Evolutionary conservation across 2,888 invertebrate species (phyloP), one percentile per base, ranked within the genome.

Genomic region (Hanleya hanleyi): DNA sequence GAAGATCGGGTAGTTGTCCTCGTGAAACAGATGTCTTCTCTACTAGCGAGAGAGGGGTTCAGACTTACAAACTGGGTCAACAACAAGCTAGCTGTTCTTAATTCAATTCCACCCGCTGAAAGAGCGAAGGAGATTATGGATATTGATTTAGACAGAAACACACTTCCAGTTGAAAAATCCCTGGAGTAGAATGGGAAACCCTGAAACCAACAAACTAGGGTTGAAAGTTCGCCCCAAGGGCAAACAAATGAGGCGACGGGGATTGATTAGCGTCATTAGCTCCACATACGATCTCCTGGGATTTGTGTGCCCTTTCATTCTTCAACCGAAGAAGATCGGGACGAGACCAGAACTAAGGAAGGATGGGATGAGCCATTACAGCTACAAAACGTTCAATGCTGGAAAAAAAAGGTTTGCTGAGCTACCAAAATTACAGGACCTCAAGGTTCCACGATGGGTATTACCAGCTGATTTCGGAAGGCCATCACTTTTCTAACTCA

Each of bases 1-100:
- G 69, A 71, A 9, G 47, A 49, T 35, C n/a, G 66, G 47, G 77
- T 65, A 15, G 71, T 77, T 29, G 38, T 37, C 18, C 47, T 76
- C 35, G 65, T 68, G 33, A 29, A 62, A 36, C 37, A 75, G 26
- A 26, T 77, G 9, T 69, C 66, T 33, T 22, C 22, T 15, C 61
- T 77, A 32, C 65, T 70, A 61, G 26, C 35, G n/a, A 62, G 66
- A 49, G 67, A 70, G 37, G 67, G 70, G 9, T 26, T 41, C 6
- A 1, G 9, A n/a, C 64, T 64, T 2, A 64, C 18, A 3, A 64
- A 64, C 15, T 64, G 64, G 64, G n/a, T 37, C n/a, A 64, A 3
- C n/a, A 64, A 64, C 18, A 29, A 37, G 4, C 15, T 15, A 5
- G 2, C 3, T 18, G 64, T 64, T 9, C 2, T 37, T 1, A 2